Percentiles rank a stretch among this genome's conserved stretches.
Evolutionary conservation across 2,797 vertebrate genomes (phyloP).

Genomic region (Sebastes wilsoni): DNA sequence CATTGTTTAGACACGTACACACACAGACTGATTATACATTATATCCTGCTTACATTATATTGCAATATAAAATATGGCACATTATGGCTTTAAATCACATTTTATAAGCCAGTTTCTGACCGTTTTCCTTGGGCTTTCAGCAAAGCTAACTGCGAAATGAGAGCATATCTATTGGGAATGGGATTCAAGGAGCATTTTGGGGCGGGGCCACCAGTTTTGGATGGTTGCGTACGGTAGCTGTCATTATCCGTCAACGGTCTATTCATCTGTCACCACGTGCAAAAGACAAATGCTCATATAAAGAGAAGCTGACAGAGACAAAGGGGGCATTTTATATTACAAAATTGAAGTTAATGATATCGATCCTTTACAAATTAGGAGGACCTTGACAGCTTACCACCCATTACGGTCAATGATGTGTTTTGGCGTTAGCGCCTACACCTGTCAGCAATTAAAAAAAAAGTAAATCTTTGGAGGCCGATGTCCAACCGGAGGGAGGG

Average conservation of each 20-base stretch:
- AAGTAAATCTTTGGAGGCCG: too few species aligned
- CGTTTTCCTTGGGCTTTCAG: background rate
- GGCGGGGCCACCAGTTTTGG: accelerated
- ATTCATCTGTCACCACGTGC: background rate
- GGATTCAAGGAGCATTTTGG: too few species aligned
- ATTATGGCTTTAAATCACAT: background rate
- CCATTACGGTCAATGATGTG: too few species aligned
- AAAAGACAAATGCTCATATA: background rate
- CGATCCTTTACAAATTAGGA: too few species aligned
- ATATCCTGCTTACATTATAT: background rate
- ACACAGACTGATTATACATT: background rate
- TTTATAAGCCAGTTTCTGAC: background rate
- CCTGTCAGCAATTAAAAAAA: too few species aligned
- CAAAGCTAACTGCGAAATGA: background rate
- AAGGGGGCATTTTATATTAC: too few species aligned
- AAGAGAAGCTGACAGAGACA: background rate
- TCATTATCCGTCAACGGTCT: background rate
- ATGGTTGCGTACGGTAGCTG: background rate
- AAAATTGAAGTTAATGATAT: too few species aligned
- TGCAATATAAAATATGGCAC: background rate
- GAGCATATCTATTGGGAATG: background rate
- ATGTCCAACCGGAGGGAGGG: too few species aligned
- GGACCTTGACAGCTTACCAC: too few species aligned
- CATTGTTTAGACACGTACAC: background rate
- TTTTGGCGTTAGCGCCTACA: too few species aligned